These are phyloP conservation scores for Ptychochromis oligacanthus DNA, from an alignment of 2,113 vertebrate genomes.

Conservation along the genomic window DNA sequence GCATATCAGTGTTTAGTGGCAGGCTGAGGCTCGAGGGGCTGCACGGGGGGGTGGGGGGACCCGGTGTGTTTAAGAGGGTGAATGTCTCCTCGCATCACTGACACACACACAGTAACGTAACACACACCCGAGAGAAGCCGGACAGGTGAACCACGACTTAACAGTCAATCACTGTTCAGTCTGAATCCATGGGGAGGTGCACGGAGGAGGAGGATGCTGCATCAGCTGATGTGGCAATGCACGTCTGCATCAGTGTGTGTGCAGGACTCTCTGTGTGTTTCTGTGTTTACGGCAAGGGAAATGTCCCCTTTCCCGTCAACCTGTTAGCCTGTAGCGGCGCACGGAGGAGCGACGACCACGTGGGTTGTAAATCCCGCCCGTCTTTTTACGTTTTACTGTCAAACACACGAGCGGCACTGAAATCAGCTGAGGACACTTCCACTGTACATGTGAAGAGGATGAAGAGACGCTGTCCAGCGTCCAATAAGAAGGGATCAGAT, in stretches of 20 bases:
- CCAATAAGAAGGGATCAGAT: background rate
- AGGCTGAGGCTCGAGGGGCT: conserved; percentile 16
- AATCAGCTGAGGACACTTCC: background rate
- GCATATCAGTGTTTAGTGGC: conserved; percentile 57
- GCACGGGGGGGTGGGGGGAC: conserved; percentile 19
- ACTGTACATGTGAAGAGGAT: background rate
- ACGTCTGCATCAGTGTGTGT: conserved; percentile 16
- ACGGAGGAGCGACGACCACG: fast-evolving
- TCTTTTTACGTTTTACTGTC: background rate
- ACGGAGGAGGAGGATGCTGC: conserved; percentile 23
- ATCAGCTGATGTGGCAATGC: conserved; percentile 58
- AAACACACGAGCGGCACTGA: background rate
- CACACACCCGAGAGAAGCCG: conserved; percentile 1
- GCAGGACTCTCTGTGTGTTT: background rate
- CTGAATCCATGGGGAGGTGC: conserved; percentile 30
- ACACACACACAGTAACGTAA: conserved; percentile 28
- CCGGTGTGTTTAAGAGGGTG: conserved; percentile 51
- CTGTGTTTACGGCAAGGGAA: background rate
- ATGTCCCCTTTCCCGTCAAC: background rate
- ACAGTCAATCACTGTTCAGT: conserved; percentile 65
- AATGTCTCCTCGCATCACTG: conserved; percentile 41
- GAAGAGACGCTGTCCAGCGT: background rate
- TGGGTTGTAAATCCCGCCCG: background rate
- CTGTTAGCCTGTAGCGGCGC: background rate
- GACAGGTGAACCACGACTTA: conserved; percentile 33